These are phyloP conservation scores for Hydractinia echinata DNA, from an alignment of 30 jellyfish, hydroid and myxozoan genomes.

Conservation along the genomic window DNA sequence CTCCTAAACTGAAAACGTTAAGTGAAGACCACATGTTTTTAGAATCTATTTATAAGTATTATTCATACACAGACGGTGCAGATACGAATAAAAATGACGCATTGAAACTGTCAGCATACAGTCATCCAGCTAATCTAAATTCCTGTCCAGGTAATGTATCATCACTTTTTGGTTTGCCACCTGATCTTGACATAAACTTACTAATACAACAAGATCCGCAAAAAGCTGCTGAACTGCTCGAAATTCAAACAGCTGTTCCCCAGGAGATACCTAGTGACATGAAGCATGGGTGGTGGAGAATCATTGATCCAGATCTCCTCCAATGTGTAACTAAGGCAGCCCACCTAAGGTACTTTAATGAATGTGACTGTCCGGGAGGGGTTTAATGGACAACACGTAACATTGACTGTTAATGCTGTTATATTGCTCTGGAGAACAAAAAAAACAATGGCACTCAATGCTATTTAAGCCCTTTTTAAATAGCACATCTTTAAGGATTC, in stretches of 20 bases:
- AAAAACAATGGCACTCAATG: no score
- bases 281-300: constrained; percentile 95
- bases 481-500: no score
- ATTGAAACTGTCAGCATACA: neutral
- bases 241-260: constrained; percentile 73
- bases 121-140: neutral
- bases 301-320: constrained; percentile 61
- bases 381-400: no score
- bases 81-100: neutral
- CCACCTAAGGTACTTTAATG: constrained; percentile 56
- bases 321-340: constrained; percentile 55
- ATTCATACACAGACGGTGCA: neutral
- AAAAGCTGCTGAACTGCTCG: constrained; percentile 84
- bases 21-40: constrained; percentile 70
- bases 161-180: constrained; percentile 51
- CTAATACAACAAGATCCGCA: constrained; percentile 86
- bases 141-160: neutral
- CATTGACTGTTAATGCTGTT: no score
- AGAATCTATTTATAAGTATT: constrained; percentile 47
- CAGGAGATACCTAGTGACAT: constrained; percentile 77
- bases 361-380: no score
- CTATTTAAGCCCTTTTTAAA: no score
- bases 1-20: constrained; percentile 55
- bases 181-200: constrained; percentile 63
- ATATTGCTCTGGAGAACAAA: no score